Base-by-base conservation (phyloP, 2,113 vertebrate species). In the Poicephalus gulielmi region DNA sequence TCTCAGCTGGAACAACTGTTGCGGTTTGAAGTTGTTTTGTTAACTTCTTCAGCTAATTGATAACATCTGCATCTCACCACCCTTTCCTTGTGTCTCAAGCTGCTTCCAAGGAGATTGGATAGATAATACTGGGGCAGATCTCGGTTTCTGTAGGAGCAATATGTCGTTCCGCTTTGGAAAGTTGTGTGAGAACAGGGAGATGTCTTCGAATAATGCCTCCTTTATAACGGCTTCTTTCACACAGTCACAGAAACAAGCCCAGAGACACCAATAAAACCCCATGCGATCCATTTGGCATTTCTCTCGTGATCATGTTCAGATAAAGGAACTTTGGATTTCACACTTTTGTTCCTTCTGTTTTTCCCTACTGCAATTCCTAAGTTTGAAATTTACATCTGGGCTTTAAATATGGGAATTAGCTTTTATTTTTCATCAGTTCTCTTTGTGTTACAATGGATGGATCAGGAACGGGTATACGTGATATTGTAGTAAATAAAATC, bases 1-100 rank as follows among this genome's bases (percentile, higher is more conserved):
- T 27, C 86, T 96, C 92, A 86, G 74, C 92, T 91, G 91, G 80
- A 96, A 90, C 94, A 96, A 94, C 94, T 85, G 94, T 82, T 91
- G 96, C 1, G 44, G 86, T 92, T 85, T 71, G 90, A 79, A 92
- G 91, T 33, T 94, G 92, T 95, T 96, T 95, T 66, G 94, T 94
- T 95, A 94, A 94, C 83, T 94, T 77, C 79, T 96, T 27, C 53
- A 78, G 86, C 83, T 96, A 96, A 95, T 96, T 96, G 88, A 92
- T 59, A 94, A 92, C 95, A 95, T 89, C 95, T 97, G 96, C 88
- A 92, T 46, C 88, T 82, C 83, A 4, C 73, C 86, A 69, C 37
- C 74, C 80, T 86, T 86, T 79, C 90, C 60, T 44, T 11, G 49
- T 2, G 1, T 89, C 95, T 93, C 83, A 25, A 47, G 64, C 95